Evolutionary conservation across 2,113 vertebrate genomes (phyloP).

Genomic region (Phoenicopterus ruber): DNA sequence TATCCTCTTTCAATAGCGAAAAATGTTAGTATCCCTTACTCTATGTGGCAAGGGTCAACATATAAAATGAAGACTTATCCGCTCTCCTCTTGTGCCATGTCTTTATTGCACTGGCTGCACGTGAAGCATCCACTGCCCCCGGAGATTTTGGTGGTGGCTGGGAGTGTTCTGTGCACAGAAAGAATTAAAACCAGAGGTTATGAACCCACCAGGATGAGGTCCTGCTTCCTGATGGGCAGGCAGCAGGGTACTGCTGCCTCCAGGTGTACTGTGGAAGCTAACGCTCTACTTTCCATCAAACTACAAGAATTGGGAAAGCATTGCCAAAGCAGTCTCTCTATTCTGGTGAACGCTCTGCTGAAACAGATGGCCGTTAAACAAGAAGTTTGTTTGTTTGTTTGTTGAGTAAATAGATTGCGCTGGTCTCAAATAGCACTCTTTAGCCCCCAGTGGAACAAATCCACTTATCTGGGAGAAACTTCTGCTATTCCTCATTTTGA

Average conservation of each 20-base stretch:
- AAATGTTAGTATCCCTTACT: neutral
- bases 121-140: neutral
- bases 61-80: neutral
- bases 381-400: neutral
- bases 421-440: neutral
- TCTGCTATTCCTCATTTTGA: neutral
- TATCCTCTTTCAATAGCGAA: neutral
- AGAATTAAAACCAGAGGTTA: neutral
- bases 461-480: neutral
- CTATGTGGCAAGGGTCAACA: neutral
- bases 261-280: neutral
- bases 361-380: slow-evolving; percentile 15
- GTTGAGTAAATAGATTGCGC: neutral
- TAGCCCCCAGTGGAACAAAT: neutral
- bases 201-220: neutral
- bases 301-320: neutral
- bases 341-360: neutral
- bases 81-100: neutral
- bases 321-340: neutral
- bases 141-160: neutral
- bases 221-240: neutral
- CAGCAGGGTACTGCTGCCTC: neutral
- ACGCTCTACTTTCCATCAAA: neutral
- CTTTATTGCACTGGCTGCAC: neutral
- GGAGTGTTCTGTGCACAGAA: accelerated